Evolutionary conservation across 2,888 invertebrate species (phyloP), one percentile per base, ranked within the genome.

Genomic region (Chydorus sphaericus): DNA sequence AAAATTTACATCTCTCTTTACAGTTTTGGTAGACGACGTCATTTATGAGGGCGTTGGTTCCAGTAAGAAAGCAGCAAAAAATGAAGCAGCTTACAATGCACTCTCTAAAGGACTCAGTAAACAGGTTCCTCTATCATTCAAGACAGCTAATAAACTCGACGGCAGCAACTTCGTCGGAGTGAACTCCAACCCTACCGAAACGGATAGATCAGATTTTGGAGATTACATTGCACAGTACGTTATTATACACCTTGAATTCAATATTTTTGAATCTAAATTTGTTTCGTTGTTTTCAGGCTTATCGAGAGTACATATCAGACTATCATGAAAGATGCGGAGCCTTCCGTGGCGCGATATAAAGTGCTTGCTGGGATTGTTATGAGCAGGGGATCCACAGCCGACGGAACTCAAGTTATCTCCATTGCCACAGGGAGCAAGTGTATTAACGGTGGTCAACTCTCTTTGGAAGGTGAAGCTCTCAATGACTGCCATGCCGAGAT

Each of bases 401-500:
- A 63, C 26, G 63, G 64, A 54, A 62, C 65, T 2, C 59, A 77
- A 71, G 77, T 84, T 58, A 79, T 89, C 63, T 80, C 82, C 3
- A 80, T 91, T 1, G 81, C 87, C 10, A 88, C 91, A 52, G 96
- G 96, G 33, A 96, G 94, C 0, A 96, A 96, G 70, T 94, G 93
- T 68, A 84, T 96, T 57, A 89, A 86, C 59, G 94, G 94, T 0
- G 92, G 91, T 65, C 84, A 88, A 69, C 83, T 96, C 74, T 90
- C 89, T 58, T 84, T 87, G 48, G 77, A 79, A 58, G 96, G 96
- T 0, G 76, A 82, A 14, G 83, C 85, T 3, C 73, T 98, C 56
- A 92, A 96, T 72, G 98, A 98, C 71, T 91, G 91, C 65, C 97
- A 97, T 67, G 97, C 97, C 0, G 97, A 97, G 78, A 89, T 98